A percentile compares a stretch with the other conserved stretches of the same genome.
phyloP scores from a whole-genome alignment of 2,888 invertebrate genomes.

The Agriopis leucophaearia region DNA sequence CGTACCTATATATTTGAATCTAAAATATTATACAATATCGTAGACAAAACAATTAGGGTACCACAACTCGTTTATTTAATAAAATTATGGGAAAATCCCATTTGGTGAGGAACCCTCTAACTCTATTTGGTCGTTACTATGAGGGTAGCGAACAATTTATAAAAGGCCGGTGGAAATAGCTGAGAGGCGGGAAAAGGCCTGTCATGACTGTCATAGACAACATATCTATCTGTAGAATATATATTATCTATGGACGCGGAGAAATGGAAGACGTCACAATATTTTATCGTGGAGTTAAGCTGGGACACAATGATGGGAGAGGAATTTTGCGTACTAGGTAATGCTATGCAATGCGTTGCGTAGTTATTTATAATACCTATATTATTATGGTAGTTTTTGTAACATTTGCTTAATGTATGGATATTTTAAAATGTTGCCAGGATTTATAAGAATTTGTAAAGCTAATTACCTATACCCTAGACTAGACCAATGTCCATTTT shows the following conservation, averaged over 20 bases:
- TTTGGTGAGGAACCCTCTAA: conserved; percentile 76
- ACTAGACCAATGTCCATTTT: too few species aligned
- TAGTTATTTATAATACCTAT: neutral
- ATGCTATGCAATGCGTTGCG: neutral
- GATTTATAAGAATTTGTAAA: too few species aligned
- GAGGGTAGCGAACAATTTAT: conserved; percentile 78
- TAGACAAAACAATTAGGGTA: conserved; percentile 65
- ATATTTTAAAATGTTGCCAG: too few species aligned
- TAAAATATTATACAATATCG: conserved; percentile 49
- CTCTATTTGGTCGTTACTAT: conserved; percentile 74
- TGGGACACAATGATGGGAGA: conserved; percentile 31
- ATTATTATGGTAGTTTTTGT: neutral
- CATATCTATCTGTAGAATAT: conserved; percentile 72
- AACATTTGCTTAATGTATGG: neutral
- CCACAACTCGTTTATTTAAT: conserved; percentile 74
- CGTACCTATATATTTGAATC: neutral
- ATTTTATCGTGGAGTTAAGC: conserved; percentile 64
- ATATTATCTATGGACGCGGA: conserved; percentile 54
- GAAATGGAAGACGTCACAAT: conserved; percentile 78
- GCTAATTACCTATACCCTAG: too few species aligned
- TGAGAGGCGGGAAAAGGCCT: conserved; percentile 80
- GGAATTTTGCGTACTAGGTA: too few species aligned
- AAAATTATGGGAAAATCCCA: conserved; percentile 79
- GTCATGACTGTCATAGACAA: conserved; percentile 78
- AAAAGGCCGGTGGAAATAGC: conserved; percentile 77